phyloP scores from a whole-genome alignment of 1,140 invertebrate genomes.

The Euwallacea similis region DNA sequence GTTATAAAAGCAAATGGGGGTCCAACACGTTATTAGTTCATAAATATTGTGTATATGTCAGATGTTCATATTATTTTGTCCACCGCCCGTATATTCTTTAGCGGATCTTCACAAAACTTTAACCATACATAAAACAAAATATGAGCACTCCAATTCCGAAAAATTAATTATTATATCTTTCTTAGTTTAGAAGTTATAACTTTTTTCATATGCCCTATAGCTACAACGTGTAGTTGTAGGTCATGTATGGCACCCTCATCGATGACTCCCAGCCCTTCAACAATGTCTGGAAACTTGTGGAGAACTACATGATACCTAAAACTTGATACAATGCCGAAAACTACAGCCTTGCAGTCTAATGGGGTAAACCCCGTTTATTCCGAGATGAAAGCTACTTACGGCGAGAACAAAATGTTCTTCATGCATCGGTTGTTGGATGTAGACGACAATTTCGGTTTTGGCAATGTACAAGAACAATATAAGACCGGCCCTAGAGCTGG shows the following conservation, averaged over 20 bases:
- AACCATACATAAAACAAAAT: no score
- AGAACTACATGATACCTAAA: slow-evolving; percentile 33
- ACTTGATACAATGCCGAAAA: slow-evolving; percentile 21
- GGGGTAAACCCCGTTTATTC: slow-evolving; percentile 29
- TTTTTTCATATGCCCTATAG: no score
- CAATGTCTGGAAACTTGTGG: slow-evolving; percentile 27
- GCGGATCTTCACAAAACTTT: no score
- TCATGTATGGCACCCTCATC: slow-evolving; percentile 25
- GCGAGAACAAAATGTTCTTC: slow-evolving; percentile 23
- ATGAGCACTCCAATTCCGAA: no score
- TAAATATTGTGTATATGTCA: no score
- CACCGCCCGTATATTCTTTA: no score
- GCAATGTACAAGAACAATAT: slow-evolving; percentile 28
- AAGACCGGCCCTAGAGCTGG: slow-evolving; percentile 15
- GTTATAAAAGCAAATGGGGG: no score
- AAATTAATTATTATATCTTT: no score
- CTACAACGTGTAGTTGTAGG: slow-evolving; percentile 24
- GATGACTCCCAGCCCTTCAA: slow-evolving; percentile 32
- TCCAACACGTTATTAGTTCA: no score
- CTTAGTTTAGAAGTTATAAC: no score
- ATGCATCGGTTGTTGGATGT: slow-evolving; percentile 37
- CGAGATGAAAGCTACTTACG: slow-evolving; percentile 27
- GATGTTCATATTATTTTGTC: no score
- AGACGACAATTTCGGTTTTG: slow-evolving; percentile 35
- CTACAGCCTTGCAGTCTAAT: background rate